Evolutionary conservation across 1,140 invertebrate species (phyloP), one percentile per base, ranked within the genome.

Genomic region (Caenorhabditis latens): DNA sequence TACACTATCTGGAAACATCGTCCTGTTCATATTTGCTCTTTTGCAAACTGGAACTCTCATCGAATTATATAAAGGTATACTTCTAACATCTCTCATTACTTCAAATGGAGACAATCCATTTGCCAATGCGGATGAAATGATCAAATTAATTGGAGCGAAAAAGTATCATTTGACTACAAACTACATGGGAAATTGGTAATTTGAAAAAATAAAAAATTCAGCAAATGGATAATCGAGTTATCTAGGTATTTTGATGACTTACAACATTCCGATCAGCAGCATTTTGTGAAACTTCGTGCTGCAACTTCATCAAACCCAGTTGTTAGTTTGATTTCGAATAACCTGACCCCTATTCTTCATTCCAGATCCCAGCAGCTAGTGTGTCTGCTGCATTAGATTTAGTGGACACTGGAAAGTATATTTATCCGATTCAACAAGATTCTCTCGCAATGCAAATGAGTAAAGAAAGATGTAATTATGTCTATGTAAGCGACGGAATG

Each of bases 401-500:
- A 2, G 86, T 86, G 5, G 86, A 86, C 8, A 24, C 57, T 16
- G 86, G 86, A 48, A 83, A 83, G 14, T 86, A 86, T 43, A 86
- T 86, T 32, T 86, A 86, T 53, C 86, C 86, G n/a, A 86, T 86
- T 55, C 86, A 86, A 71, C 65, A 86, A 48, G 86, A 86, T 50
- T 79, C 65, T 8, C 16, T 83, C 32, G 86, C 86, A 19, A 86
- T 86, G 86, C 86, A 86, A 83, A 58, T 83, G 75, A 83, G 75
- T 19, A 83, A 50, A 67, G 24, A 48, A 43, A 24, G 86, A 42
- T 86, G 86, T 55, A 86, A 86, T 42, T 71, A 79, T 21, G 79
- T 86, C 2, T 86, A 86, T 57, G 86, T 86, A 9, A 71, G 65
- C 63, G 48, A 86, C 19, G 86, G 86, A 42, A 83, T 86, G 43